A percentile compares a stretch with the other conserved stretches of the same genome.
phyloP scores from a whole-genome alignment of 92 coral and sea anemone genomes.

The Palythoa grandis region DNA sequence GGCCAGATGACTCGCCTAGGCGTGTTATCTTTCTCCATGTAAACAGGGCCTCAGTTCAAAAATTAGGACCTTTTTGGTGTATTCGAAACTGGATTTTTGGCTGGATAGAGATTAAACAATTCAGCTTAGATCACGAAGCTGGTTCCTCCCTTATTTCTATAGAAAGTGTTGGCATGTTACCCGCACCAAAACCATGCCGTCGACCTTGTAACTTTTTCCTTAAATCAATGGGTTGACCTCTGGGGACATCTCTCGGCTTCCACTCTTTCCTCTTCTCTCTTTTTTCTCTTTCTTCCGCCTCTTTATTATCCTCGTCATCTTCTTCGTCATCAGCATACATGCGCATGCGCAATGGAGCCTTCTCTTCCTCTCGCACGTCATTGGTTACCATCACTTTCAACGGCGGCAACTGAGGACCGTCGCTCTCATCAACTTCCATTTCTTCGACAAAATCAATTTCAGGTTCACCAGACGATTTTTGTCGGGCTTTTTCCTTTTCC shows the following conservation, averaged over 20 bases:
- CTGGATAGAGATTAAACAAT: no score
- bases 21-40: no score
- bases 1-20: no score
- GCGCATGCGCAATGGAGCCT: conserved; percentile 79
- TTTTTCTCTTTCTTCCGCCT: conserved; percentile 15
- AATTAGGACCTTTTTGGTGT: no score
- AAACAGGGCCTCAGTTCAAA: no score
- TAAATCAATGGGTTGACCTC: conserved; percentile 68
- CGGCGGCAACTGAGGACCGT: conserved; percentile 71
- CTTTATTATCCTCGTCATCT: conserved; percentile 49
- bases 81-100: no score
- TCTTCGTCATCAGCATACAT: conserved; percentile 78
- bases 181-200: conserved; percentile 78
- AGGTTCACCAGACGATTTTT: conserved; percentile 79
- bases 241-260: conserved; percentile 24
- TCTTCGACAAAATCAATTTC: conserved; percentile 83
- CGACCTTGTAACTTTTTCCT: conserved; percentile 80
- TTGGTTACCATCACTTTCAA: conserved; percentile 85
- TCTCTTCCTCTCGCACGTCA: conserved; percentile 61
- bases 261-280: conserved; percentile 19
- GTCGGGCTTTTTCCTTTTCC: conserved; percentile 77
- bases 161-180: conserved; percentile 88
- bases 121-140: conserved; percentile 11
- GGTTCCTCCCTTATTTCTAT: conserved; percentile 88
- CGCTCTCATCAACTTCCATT: conserved; percentile 68